Evolutionary conservation across 2,113 vertebrate species (phyloP).

Genomic region (Trematomus loennbergii): DNA sequence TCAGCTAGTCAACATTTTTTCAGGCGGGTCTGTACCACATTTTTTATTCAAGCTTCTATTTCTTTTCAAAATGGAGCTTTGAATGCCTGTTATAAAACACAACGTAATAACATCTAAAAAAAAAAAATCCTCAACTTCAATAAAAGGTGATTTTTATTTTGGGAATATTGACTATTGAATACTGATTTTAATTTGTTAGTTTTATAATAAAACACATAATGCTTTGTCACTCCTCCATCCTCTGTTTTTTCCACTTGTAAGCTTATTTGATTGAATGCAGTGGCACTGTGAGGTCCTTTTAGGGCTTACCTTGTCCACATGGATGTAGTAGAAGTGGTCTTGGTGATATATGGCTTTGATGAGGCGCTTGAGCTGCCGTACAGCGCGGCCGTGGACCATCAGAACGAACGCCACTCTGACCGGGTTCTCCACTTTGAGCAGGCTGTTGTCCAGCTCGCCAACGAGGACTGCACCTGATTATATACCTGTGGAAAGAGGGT

Average conservation of each 20-base stretch:
- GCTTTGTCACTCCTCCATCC: no score
- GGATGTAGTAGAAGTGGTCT: slow-evolving; percentile 97
- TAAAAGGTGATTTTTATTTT: no score
- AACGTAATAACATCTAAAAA: no score
- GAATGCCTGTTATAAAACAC: no score
- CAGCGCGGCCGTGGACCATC: slow-evolving; percentile 93
- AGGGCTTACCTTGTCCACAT: slow-evolving; percentile 92
- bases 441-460: slow-evolving; percentile 86
- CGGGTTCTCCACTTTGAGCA: slow-evolving; percentile 83
- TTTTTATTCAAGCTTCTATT: no score
- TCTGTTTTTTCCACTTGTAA: no score
- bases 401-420: slow-evolving; percentile 93
- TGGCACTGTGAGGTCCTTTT: background rate
- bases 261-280: no score
- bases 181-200: no score
- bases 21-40: background rate
- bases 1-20: background rate
- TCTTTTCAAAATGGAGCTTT: no score
- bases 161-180: no score
- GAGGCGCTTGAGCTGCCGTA: slow-evolving; percentile 94
- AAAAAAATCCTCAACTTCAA: no score
- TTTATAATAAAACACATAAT: no score
- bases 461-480: slow-evolving; percentile 87
- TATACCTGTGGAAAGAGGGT: slow-evolving; percentile 79
- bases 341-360: slow-evolving; percentile 96